Base-by-base conservation (phyloP, 2,113 vertebrate genomes). In the Arvicanthis niloticus region DNA sequence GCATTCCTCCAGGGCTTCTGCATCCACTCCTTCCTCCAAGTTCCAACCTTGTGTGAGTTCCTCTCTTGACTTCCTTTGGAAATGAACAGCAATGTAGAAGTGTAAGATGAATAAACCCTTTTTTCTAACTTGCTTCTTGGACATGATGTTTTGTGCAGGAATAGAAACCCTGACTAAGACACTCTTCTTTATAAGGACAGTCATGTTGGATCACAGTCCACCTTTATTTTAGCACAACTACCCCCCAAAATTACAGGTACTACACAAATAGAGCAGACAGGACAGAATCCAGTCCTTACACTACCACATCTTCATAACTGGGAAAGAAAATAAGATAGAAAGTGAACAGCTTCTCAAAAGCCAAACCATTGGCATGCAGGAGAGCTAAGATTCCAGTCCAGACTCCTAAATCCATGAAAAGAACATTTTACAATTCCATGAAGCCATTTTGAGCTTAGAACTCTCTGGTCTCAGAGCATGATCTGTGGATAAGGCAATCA, bases 261-360 rank as follows among this genome's bases (percentile, higher is more conserved):
- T 12, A 37, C 9, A 0, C 4, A 9, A 29, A 45, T 60, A 7
- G 60, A 34, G 3, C 4, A 12, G 12, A 7, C 0, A 37, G 29
- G 19, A 37, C 40, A 11, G 13, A 42, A 60, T 37, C 26, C 22
- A 40, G n/a, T 17, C 42, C 12, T 0, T 8, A 51, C 1, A 56
- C n/a, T 22, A 65, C n/a, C 2, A 4, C 21, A 42, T 37, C 45
- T 88, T 58, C 24, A 42, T 11, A 48, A 26, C 40, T 0, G 12
- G 16, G 24, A 37, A n/a, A 53, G 62, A 53, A 51, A 65, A 48
- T 51, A 12, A 58, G 37, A 56, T 1, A 45, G 89, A 40, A 68
- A 84, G 0, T 37, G 42, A 91, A 51, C 0, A 12, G 7, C 0
- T 58, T 75, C 48, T 93, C 42, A 51, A 29, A 86, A 65, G 34